These are phyloP conservation scores for Andrena praecox DNA, from an alignment of 2,888 invertebrate genomes.

Conservation along the genomic window DNA sequence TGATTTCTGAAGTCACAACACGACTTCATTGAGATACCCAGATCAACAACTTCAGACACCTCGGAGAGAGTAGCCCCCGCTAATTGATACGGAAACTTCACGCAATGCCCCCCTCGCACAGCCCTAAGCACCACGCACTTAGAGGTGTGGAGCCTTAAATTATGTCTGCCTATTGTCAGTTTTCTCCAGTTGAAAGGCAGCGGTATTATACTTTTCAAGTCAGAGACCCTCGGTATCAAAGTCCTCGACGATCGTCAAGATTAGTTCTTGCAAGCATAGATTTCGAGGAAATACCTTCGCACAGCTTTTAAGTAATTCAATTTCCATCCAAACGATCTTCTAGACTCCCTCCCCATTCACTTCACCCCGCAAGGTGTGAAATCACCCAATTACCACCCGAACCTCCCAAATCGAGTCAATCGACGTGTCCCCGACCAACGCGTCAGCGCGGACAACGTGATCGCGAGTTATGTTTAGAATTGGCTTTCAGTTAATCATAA, in stretches of 20 bases:
- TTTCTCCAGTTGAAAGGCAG: background rate
- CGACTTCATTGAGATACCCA: no score
- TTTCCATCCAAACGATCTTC: background rate
- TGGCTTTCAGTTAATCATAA: conserved; percentile 48
- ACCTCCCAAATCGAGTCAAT: conserved; percentile 2
- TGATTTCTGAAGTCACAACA: no score
- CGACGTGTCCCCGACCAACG: conserved; percentile 21
- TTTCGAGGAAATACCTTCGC: background rate
- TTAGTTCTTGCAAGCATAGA: background rate
- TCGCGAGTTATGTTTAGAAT: conserved; percentile 53
- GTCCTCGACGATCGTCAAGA: no score
- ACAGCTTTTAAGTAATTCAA: background rate
- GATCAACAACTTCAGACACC: no score
- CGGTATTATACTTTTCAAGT: background rate
- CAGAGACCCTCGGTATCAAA: no score
- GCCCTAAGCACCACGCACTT: no score
- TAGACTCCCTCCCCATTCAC: background rate
- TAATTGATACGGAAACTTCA: no score
- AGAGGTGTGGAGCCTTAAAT: no score
- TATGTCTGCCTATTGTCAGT: background rate
- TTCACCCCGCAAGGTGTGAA: background rate
- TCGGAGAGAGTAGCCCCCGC: no score
- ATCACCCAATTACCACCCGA: background rate
- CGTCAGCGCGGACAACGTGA: conserved; percentile 8
- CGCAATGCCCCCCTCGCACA: no score